Percentiles rank a stretch among this genome's conserved stretches.
phyloP scores from a whole-genome alignment of 64 coral and sea anemone genomes.

The Pocillopora verrucosa region DNA sequence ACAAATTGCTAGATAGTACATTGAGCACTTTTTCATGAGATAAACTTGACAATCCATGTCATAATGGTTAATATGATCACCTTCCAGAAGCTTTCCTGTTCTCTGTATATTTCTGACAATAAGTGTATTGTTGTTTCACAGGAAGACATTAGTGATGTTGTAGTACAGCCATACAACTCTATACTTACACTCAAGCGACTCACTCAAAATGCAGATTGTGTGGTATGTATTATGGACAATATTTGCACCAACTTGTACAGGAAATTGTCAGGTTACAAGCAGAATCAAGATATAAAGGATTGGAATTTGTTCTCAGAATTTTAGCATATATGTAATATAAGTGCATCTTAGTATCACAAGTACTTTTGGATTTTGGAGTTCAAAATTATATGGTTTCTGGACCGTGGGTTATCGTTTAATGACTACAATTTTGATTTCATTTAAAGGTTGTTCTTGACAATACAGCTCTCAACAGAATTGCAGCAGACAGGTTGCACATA shows the following conservation, averaged over 20 bases:
- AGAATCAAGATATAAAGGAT: no score
- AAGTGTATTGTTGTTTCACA: slow-evolving; percentile 32
- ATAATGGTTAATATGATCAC: no score
- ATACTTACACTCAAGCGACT: slow-evolving; percentile 94
- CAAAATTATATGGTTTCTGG: no score
- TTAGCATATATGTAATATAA: no score
- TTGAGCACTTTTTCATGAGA: no score
- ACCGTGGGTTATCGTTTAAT: no score
- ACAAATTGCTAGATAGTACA: neutral
- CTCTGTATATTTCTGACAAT: neutral
- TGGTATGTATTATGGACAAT: slow-evolving; percentile 59
- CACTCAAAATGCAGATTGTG: slow-evolving; percentile 99
- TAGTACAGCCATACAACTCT: slow-evolving; percentile 98
- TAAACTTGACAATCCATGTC: no score
- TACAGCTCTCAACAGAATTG: slow-evolving; percentile 97
- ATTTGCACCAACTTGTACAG: no score
- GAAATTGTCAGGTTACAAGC: no score
- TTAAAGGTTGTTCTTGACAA: slow-evolving; percentile 96
- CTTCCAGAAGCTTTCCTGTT: neutral
- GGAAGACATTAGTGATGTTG: slow-evolving; percentile 99
- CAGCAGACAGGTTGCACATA: slow-evolving; percentile 95
- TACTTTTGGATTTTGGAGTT: no score
- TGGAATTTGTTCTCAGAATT: no score
- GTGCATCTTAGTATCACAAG: no score
- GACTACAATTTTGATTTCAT: neutral